Conservation (phyloP, 1,140 invertebrate genomes). For the Drosophila sp. region DNA sequence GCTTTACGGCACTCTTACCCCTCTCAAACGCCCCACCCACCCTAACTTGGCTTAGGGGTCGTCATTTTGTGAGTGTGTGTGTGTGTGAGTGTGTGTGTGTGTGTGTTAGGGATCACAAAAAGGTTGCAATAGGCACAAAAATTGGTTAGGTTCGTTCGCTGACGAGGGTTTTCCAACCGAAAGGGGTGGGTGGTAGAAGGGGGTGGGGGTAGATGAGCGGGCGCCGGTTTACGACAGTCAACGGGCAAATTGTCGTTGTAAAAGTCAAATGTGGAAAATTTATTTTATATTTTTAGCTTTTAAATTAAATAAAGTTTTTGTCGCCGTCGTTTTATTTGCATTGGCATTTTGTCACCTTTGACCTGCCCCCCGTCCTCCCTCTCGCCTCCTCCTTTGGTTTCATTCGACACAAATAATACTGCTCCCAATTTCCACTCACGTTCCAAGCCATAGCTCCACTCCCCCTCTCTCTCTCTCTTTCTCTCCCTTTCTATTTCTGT, state of each 20-base stretch:
- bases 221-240: conserved; percentile 65
- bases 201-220: not conserved
- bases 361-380: not conserved
- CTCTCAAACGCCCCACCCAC: too few relatives aligned
- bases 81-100: too few relatives aligned
- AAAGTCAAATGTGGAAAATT: conserved; percentile 81
- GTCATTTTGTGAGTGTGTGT: conserved; percentile 4
- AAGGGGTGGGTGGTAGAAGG: not conserved
- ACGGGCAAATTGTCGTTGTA: conserved; percentile 75
- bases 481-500: not conserved
- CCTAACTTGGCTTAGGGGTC: not conserved
- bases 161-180: not conserved
- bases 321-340: conserved; percentile 66
- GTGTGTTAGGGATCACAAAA: conserved; percentile 39
- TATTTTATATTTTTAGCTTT: conserved; percentile 79
- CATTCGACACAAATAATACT: not conserved
- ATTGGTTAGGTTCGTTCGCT: conserved; percentile 29
- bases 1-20: conserved; percentile 10
- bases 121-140: conserved; percentile 49
- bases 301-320: conserved; percentile 79
- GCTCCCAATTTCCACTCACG: conserved; percentile 69
- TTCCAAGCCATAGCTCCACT: conserved; percentile 22
- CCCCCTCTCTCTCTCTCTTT: not conserved
- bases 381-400: not conserved
- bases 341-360: conserved; percentile 73